These are phyloP conservation scores for Lathronympha strigana DNA, from an alignment of 2,888 invertebrate genomes.

Conservation along the genomic window DNA sequence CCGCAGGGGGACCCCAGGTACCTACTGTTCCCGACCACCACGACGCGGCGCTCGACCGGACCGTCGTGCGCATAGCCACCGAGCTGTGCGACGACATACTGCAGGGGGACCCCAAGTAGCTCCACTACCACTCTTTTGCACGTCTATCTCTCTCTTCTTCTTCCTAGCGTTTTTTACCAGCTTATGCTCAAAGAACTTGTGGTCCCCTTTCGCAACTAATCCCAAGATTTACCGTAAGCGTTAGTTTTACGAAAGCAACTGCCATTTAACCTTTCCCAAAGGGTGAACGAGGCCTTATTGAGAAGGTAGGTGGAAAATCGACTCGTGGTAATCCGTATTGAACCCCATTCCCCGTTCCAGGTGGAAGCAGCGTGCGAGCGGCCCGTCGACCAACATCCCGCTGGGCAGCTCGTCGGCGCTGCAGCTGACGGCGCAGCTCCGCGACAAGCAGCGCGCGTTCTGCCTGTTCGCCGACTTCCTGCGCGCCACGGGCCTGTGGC, in stretches of 20 bases:
- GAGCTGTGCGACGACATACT: slow-evolving; percentile 95
- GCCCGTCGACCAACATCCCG: slow-evolving; percentile 68
- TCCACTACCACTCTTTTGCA: neutral
- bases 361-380: slow-evolving; percentile 66
- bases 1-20: slow-evolving; percentile 93
- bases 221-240: no score
- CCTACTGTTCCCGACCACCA: neutral
- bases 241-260: no score
- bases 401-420: slow-evolving; percentile 91
- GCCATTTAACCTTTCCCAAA: neutral
- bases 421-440: slow-evolving; percentile 93
- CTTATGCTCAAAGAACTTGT: no score
- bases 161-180: no score
- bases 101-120: slow-evolving; percentile 88
- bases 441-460: slow-evolving; percentile 93
- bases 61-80: slow-evolving; percentile 84
- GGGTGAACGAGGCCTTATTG: no score
- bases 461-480: slow-evolving; percentile 91
- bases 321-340: neutral
- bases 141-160: no score
- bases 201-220: no score
- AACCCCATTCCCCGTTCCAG: slow-evolving; percentile 43
- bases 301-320: no score
- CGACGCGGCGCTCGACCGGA: slow-evolving; percentile 32
- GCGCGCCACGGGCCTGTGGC: slow-evolving; percentile 87